phyloP scores from a whole-genome alignment of 2,113 vertebrate genomes.

The Tiliqua scincoides region DNA sequence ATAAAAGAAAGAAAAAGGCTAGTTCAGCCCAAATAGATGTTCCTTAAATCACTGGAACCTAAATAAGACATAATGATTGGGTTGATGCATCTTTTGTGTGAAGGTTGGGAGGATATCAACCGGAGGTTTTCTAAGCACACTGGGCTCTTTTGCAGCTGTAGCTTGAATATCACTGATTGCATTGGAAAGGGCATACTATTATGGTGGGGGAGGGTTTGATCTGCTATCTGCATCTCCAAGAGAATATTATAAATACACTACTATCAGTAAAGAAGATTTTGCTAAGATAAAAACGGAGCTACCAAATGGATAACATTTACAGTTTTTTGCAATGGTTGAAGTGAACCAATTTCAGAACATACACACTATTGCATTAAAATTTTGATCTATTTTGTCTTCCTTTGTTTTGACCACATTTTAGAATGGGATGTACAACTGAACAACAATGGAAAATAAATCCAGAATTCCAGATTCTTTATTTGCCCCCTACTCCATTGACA shows the following conservation, averaged over 20 bases:
- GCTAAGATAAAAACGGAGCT: background rate
- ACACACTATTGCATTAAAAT: background rate
- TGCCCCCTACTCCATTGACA: background rate
- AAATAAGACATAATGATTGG: conserved; percentile 1
- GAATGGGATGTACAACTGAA: background rate
- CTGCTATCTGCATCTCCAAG: background rate
- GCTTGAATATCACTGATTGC: conserved; percentile 1
- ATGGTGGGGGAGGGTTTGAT: conserved; percentile 1
- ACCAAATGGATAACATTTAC: background rate
- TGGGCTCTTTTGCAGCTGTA: conserved; percentile 8
- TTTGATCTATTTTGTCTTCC: background rate
- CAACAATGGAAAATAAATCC: conserved; percentile 1
- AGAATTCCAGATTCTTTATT: background rate
- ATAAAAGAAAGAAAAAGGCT: background rate
- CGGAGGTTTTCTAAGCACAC: background rate
- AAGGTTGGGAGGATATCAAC: conserved; percentile 8
- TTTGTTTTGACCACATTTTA: background rate
- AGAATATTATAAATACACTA: background rate
- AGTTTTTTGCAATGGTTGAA: background rate
- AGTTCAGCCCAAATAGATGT: background rate
- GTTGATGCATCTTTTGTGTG: conserved; percentile 18
- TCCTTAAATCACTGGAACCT: conserved; percentile 4
- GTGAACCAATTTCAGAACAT: background rate
- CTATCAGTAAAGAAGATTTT: background rate
- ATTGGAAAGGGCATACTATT: background rate